Percentiles rank a stretch among this genome's conserved stretches.
Evolutionary conservation across 37 sponge, comb jelly and placozoan species (phyloP).

Genomic region (Eunapius fragilis): DNA sequence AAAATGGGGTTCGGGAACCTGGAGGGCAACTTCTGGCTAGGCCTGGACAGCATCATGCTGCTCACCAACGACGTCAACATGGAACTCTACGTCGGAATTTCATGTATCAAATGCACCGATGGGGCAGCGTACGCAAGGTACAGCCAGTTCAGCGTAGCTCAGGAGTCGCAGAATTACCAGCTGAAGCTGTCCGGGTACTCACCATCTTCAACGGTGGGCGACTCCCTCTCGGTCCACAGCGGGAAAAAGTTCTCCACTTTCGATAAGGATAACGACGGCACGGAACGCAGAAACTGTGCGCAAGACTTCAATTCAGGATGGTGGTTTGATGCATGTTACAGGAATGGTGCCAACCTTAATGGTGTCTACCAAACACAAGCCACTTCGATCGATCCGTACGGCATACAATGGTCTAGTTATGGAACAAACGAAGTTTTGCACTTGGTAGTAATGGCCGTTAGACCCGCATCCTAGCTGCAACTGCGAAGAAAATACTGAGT

Average conservation of each 20-base stretch:
- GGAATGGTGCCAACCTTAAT: conserved; percentile 50
- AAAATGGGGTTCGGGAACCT: conserved; percentile 59
- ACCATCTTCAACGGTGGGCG: conserved; percentile 2
- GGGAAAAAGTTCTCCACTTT: conserved; percentile 45
- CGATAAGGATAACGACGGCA: conserved; percentile 42
- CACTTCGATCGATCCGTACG: neutral
- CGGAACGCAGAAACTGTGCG: conserved; percentile 14
- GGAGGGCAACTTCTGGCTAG: conserved; percentile 72
- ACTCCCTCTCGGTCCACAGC: conserved; percentile 33
- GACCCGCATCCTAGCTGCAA: conserved; percentile 24
- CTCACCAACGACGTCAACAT: conserved; percentile 30
- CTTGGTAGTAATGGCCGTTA: conserved; percentile 49
- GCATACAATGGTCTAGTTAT: conserved; percentile 42
- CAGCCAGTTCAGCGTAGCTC: conserved; percentile 38
- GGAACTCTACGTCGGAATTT: conserved; percentile 47
- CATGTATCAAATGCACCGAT: neutral
- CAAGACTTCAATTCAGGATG: conserved; percentile 9
- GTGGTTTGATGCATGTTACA: conserved; percentile 59
- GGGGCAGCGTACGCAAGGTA: neutral
- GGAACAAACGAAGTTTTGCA: conserved; percentile 19
- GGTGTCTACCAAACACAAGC: conserved; percentile 31
- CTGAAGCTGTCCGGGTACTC: conserved; percentile 23
- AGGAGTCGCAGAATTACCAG: conserved; percentile 21
- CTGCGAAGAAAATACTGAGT: too few relatives aligned
- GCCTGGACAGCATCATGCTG: conserved; percentile 58